phyloP scores from a whole-genome alignment of 1,140 invertebrate genomes.

The Cotesia vestalis region DNA sequence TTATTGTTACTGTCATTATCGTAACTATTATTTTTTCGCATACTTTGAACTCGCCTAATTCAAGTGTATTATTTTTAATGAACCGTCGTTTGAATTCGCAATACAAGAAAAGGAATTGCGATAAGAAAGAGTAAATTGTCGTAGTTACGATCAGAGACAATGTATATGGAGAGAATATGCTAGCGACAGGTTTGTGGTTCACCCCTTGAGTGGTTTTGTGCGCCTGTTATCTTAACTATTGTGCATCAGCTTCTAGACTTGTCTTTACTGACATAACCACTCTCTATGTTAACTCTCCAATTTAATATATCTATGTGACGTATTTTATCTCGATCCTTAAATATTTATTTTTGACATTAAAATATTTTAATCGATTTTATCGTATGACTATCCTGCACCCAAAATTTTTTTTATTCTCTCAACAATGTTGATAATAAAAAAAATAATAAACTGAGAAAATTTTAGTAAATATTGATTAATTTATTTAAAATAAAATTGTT shows the following conservation, averaged over 20 bases:
- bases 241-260: background rate
- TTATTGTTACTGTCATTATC: no score
- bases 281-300: background rate
- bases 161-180: constrained; percentile 15
- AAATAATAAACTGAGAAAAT: no score
- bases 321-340: no score
- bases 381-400: no score
- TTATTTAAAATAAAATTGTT: no score
- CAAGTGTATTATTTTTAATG: constrained; percentile 6
- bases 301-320: background rate
- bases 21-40: no score
- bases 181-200: constrained; percentile 31
- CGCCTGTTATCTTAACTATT: constrained; percentile 31
- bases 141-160: constrained; percentile 25
- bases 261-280: constrained; percentile 6
- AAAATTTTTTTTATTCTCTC: no score
- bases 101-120: background rate
- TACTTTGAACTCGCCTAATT: no score
- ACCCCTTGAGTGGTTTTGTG: constrained; percentile 13
- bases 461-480: no score
- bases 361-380: no score
- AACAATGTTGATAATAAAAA: no score
- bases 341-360: no score
- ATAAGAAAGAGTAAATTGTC: constrained; percentile 1
- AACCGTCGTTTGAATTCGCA: background rate